Conservation (phyloP, 1,140 invertebrate species). For the Steinernema feltiae region DNA sequence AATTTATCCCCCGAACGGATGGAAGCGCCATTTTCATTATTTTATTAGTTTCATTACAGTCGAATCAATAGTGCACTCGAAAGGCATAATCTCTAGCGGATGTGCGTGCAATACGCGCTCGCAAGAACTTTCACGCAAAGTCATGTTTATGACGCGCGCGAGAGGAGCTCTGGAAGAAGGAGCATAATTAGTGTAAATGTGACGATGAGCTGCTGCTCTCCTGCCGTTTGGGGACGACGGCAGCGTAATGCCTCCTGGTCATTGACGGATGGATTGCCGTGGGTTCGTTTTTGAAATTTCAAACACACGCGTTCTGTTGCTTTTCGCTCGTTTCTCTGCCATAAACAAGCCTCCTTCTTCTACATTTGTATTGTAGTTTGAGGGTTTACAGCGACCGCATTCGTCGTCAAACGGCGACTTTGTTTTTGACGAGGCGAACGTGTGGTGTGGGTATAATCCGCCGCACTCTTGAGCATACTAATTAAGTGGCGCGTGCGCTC, state of each 20-base stretch:
- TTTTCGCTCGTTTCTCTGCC: no score
- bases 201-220: not conserved
- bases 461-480: not conserved
- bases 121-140: not conserved
- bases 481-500: not conserved
- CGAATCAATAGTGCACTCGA: not conserved
- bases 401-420: no score
- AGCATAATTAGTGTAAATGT: conserved; percentile 7
- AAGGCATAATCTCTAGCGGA: no score
- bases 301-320: no score
- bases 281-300: no score
- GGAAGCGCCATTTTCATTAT: not conserved
- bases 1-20: not conserved
- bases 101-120: not conserved
- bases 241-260: no score
- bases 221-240: no score
- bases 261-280: no score
- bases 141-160: not conserved
- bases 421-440: not conserved
- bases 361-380: no score
- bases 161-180: not conserved
- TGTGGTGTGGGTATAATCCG: not conserved
- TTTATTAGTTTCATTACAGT: not conserved
- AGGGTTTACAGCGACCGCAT: no score
- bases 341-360: no score